phyloP scores from a whole-genome alignment of 2,888 invertebrate genomes.

The Melitaea athalia region DNA sequence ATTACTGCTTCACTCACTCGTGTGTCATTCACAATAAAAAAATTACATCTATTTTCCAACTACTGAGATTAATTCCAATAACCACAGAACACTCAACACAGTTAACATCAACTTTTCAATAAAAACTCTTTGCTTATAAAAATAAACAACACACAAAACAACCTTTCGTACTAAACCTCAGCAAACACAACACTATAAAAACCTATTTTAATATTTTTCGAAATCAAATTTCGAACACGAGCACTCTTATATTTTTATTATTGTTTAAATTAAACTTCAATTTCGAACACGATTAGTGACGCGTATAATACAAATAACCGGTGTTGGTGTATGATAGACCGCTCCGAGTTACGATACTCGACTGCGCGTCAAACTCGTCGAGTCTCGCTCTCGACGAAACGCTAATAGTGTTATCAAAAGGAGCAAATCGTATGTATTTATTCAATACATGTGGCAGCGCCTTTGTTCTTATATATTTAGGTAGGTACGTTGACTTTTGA shows the following conservation, averaged over 20 bases:
- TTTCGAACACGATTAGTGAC: conserved; percentile 3
- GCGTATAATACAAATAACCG: neutral
- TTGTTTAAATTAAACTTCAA: neutral
- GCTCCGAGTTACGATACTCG: conserved; percentile 34
- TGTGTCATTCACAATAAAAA: conserved; percentile 6
- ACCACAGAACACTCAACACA: neutral
- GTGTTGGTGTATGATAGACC: conserved; percentile 15
- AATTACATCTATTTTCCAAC: no score
- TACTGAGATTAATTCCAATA: neutral
- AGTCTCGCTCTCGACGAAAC: neutral
- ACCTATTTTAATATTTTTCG: neutral
- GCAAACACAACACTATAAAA: conserved; percentile 9
- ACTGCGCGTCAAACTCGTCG: conserved; percentile 40
- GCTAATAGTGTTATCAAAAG: conserved; percentile 50
- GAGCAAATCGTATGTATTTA: conserved; percentile 56
- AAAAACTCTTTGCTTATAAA: neutral
- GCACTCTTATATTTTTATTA: no score
- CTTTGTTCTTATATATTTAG: conserved; percentile 68
- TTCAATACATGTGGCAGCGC: conserved; percentile 51
- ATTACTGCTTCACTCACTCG: conserved; percentile 4
- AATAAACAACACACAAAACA: neutral
- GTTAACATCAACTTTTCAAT: no score
- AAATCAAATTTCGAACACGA: neutral
- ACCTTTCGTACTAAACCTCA: neutral
- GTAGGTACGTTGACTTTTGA: conserved; percentile 64